Percentiles rank a stretch among this genome's conserved stretches.
Evolutionary conservation across 1,140 invertebrate genomes (phyloP).

Genomic region (Listronotus oregonensis): DNA sequence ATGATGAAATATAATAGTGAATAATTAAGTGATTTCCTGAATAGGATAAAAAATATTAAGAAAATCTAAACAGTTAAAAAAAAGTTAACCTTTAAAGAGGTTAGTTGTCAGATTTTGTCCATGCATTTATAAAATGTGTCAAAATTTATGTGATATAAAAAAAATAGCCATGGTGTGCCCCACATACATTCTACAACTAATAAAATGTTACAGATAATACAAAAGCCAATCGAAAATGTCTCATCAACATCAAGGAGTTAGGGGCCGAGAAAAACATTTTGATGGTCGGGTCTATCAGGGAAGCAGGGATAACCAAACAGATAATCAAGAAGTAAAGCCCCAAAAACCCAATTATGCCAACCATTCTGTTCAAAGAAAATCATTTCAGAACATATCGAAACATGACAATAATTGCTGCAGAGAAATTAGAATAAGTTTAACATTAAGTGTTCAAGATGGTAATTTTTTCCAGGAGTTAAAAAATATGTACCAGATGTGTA

Average conservation of each 20-base stretch:
- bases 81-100: neutral
- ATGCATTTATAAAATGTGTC: neutral
- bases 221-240: conserved; percentile 2
- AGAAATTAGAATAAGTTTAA: conserved; percentile 39
- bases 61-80: too few species aligned
- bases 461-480: conserved; percentile 41
- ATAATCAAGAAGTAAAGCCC: neutral
- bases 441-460: conserved; percentile 36
- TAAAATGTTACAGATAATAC: conserved; percentile 12
- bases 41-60: too few species aligned
- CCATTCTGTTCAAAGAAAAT: conserved; percentile 3
- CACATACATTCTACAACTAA: neutral
- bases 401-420: conserved; percentile 46
- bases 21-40: too few species aligned
- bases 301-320: neutral
- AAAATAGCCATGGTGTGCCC: neutral
- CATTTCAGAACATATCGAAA: conserved; percentile 41
- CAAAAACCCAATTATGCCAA: neutral
- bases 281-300: neutral
- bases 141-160: neutral
- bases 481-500: conserved; percentile 43
- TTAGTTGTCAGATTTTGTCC: conserved; percentile 2
- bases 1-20: too few species aligned
- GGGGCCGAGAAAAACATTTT: conserved; percentile 5
- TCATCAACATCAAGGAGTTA: conserved; percentile 17